phyloP scores from a whole-genome alignment of 2,113 vertebrate genomes.

The Sula dactylatra region DNA sequence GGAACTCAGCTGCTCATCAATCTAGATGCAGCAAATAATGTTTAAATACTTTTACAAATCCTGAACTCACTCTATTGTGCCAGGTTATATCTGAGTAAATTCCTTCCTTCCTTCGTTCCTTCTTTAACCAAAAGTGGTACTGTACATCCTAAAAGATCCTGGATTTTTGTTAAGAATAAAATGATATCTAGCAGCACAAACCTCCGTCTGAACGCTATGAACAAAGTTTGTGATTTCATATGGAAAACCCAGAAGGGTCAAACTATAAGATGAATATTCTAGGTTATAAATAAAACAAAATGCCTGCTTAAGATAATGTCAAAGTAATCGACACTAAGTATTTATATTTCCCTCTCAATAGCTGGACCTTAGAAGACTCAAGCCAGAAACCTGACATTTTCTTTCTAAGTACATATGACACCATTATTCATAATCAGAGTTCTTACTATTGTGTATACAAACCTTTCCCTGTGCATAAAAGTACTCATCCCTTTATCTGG shows the following conservation, averaged over 20 bases:
- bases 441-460: not conserved
- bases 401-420: not conserved
- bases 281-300: not conserved
- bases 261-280: not conserved
- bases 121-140: not conserved
- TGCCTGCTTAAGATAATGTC: not conserved
- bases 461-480: not conserved
- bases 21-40: not conserved
- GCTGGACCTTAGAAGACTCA: not conserved
- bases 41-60: not conserved
- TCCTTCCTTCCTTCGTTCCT: not conserved
- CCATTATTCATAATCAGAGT: not conserved
- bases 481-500: not conserved
- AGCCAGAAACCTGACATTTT: not conserved
- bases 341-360: not conserved
- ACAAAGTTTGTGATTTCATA: not conserved
- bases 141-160: not conserved
- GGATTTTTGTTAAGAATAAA: not conserved
- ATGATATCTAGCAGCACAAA: not conserved
- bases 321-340: not conserved
- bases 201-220: not conserved
- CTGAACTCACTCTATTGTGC: not conserved
- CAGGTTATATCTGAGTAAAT: not conserved
- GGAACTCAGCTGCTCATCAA: not conserved
- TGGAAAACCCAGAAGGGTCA: not conserved